phyloP scores from a whole-genome alignment of 2,113 vertebrate genomes.

The Acrocephalus kingi region DNA sequence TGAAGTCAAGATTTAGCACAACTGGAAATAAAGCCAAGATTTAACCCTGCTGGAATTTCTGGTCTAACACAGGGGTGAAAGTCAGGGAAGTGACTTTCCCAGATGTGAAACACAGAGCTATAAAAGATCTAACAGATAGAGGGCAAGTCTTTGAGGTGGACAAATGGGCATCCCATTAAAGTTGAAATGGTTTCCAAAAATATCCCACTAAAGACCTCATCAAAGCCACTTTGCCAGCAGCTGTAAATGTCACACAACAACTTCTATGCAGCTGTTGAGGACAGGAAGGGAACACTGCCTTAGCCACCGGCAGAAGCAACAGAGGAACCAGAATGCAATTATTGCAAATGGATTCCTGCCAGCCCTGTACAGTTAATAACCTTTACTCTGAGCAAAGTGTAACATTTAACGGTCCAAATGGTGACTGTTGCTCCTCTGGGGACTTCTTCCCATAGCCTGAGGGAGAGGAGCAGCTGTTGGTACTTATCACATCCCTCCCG shows the following conservation, averaged over 20 bases:
- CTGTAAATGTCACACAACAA: neutral
- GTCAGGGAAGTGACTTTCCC: neutral
- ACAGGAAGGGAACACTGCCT: neutral
- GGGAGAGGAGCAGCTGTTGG: neutral
- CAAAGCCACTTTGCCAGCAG: neutral
- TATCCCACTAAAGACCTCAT: neutral
- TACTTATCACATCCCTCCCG: neutral
- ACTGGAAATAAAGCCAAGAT: neutral
- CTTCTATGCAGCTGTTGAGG: neutral
- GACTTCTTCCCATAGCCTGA: neutral
- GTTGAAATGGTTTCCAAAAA: neutral
- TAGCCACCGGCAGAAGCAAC: neutral
- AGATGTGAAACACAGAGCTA: neutral
- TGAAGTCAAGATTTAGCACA: neutral
- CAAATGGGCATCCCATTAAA: neutral
- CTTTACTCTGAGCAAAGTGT: neutral
- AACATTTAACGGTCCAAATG: neutral
- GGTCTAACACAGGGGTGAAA: neutral
- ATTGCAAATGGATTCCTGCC: neutral
- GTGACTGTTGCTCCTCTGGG: neutral
- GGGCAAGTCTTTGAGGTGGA: neutral
- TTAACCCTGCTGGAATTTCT: neutral
- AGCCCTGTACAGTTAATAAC: neutral
- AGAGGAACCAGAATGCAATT: neutral
- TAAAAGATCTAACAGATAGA: neutral